Base-by-base conservation (phyloP, 92 coral and sea anemone species). In the Galaxea fascicularis region DNA sequence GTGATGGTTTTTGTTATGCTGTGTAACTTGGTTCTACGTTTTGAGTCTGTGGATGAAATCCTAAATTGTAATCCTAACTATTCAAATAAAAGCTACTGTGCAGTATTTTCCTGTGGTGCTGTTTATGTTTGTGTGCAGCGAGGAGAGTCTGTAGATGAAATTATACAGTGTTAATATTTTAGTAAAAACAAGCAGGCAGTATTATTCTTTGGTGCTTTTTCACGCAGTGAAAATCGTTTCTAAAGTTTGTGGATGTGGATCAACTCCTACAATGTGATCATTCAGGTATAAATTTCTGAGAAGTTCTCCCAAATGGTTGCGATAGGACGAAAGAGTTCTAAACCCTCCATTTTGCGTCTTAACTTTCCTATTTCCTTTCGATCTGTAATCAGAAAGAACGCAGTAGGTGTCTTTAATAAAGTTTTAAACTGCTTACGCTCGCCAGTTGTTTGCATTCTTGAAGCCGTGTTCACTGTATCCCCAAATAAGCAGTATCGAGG, bases 401-500 rank as follows among this genome's bases (percentile, higher is more conserved):
- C 64, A 58, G 20, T 2, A 58, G 20, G 20, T 63, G 29, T 24
- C 1, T 4, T 26, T 63, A 7, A 1, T 1, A 0, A 27, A 28
- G 7, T 65, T 27, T 24, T 65, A 10, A 27, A 16, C 21, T 53
- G 44, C 92, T 67, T 66, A 88, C 92, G 88, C 24, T 64, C 77
- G 30, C 92, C 92, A 22, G 92, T 52, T 10, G 92, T 88, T 77
- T 88, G 92, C 92, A 88, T 82, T 35, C 92, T 88, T 4, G 92
- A 88, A 11, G 92, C 92, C 4, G 92, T 88, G 80, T 88, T 88
- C 18, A 88, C 82, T 6, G 92, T 88, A 45, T 88, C 92, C 0
- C 92, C 92, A 77, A 88, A 88, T 80, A 88, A 49, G 52, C 92
- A 88, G 79, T 88, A 88, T 27, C 92, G 79, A 44, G 92, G 92